Evolutionary conservation across 2,888 invertebrate species (phyloP).

Genomic region (Tiliacea citrago): DNA sequence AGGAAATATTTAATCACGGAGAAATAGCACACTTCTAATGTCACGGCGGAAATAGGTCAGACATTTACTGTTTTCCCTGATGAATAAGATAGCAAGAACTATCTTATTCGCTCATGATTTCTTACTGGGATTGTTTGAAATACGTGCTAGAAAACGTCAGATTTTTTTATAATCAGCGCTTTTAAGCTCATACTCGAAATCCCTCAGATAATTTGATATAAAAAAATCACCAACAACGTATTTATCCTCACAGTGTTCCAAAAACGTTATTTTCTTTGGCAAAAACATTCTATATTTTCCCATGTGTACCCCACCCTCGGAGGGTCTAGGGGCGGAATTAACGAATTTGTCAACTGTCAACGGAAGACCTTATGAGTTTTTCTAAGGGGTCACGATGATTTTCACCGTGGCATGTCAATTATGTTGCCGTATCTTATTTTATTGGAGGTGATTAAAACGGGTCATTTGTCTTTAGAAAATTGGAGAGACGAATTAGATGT

Average conservation of each 20-base stretch:
- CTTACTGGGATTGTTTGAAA: constrained; percentile 19
- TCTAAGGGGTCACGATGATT: constrained; percentile 79
- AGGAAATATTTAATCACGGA: constrained; percentile 46
- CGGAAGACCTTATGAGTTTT: constrained; percentile 87
- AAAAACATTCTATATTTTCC: constrained; percentile 75
- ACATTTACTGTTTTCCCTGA: constrained; percentile 33
- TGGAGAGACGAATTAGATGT: constrained; percentile 25
- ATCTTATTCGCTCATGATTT: constrained; percentile 19
- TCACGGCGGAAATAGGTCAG: constrained; percentile 43
- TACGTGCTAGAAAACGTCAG: constrained; percentile 14
- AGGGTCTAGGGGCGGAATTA: constrained; percentile 79
- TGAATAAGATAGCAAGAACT: constrained; percentile 43
- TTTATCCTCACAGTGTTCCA: constrained; percentile 20
- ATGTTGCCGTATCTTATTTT: constrained; percentile 66
- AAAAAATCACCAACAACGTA: constrained; percentile 1
- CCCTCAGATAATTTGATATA: not conserved
- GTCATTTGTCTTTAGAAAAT: constrained; percentile 61
- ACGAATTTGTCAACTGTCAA: constrained; percentile 90
- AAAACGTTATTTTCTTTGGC: constrained; percentile 64
- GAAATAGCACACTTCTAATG: constrained; percentile 20
- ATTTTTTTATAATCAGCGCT: not conserved
- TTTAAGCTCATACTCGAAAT: not conserved
- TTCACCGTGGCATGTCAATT: constrained; percentile 78
- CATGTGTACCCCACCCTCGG: constrained; percentile 67
- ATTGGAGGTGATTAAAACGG: constrained; percentile 67